Evolutionary conservation across 2,113 vertebrate species (phyloP).

Genomic region (Xiphophorus hellerii): DNA sequence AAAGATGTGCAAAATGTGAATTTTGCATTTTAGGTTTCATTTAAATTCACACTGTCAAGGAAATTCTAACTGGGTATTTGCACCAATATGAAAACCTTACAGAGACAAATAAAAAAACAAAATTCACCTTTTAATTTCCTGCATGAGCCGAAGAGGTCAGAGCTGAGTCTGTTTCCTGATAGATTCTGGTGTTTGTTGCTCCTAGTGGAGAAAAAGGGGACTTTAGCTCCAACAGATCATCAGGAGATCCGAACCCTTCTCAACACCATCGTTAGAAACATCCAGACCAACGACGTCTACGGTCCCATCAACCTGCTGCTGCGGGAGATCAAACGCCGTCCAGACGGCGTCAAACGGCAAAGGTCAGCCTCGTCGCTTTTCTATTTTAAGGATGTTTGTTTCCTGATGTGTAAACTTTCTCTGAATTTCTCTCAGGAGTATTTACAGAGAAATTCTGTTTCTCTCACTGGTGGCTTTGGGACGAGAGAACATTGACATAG

Average conservation of each 20-base stretch:
- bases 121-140: not conserved
- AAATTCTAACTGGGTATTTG: no score
- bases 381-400: not conserved
- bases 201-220: conserved; percentile 83
- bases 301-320: conserved; percentile 88
- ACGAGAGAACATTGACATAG: conserved; percentile 95
- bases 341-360: conserved; percentile 84
- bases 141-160: not conserved
- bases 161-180: not conserved
- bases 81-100: no score
- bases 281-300: conserved; percentile 92
- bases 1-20: no score
- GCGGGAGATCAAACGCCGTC: conserved; percentile 80
- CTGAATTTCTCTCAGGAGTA: conserved; percentile 83
- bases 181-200: not conserved
- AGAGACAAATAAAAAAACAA: no score
- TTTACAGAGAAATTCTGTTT: conserved; percentile 96
- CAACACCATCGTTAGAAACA: conserved; percentile 88
- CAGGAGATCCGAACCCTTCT: conserved; percentile 86
- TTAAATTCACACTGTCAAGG: no score
- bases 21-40: no score
- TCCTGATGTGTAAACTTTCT: not conserved
- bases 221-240: conserved; percentile 82
- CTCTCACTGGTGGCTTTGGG: conserved; percentile 94
- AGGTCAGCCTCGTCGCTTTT: conserved; percentile 72